Conservation (phyloP, 37 sponge, comb jelly and placozoan genomes). For the Ianthella basta region DNA sequence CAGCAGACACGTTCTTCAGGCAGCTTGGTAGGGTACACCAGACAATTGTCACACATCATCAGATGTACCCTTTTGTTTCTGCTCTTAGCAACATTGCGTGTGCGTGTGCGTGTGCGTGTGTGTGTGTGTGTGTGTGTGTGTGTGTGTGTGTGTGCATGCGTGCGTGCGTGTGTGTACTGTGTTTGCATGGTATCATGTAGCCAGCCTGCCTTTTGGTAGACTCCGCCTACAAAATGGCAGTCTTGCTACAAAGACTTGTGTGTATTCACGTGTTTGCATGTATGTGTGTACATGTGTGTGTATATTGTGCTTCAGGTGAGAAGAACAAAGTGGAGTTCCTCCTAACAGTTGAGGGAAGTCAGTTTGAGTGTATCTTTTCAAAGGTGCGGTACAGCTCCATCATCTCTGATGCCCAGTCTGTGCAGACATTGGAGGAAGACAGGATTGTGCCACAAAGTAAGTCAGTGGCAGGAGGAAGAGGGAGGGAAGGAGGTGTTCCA, state of each 20-base stretch:
- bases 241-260: too few species aligned
- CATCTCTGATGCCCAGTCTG: conserved; percentile 60
- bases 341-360: conserved; percentile 44
- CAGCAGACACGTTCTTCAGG: conserved; percentile 51
- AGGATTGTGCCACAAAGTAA: conserved; percentile 69
- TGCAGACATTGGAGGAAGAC: conserved; percentile 52
- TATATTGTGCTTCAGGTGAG: not conserved
- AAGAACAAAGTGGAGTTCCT: conserved; percentile 30
- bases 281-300: not conserved
- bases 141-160: not conserved
- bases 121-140: conserved; percentile 22
- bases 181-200: too few species aligned
- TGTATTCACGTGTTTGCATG: not conserved
- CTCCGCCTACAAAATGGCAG: too few species aligned
- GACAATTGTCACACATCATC: not conserved
- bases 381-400: conserved; percentile 56
- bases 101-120: not conserved
- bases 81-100: too few species aligned
- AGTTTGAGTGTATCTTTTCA: conserved; percentile 41
- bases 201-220: too few species aligned
- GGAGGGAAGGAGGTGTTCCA: not conserved
- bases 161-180: not conserved
- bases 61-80: too few species aligned
- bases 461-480: not conserved
- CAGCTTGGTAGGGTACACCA: conserved; percentile 26